These are phyloP conservation scores for Lutraria rhynchaena DNA, from an alignment of 1,140 invertebrate species.

Conservation along the genomic window DNA sequence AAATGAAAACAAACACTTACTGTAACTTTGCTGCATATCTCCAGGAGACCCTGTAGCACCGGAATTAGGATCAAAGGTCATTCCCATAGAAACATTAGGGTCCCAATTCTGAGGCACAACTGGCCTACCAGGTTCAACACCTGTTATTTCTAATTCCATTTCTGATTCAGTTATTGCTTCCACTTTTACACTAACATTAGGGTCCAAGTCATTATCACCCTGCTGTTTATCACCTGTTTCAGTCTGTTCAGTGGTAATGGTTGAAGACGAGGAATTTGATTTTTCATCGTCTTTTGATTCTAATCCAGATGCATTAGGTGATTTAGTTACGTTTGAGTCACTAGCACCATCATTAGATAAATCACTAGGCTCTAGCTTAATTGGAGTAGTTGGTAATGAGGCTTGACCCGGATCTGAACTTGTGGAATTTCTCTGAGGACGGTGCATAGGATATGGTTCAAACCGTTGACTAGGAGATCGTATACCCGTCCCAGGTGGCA, in stretches of 20 bases:
- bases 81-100: slow-evolving; percentile 30
- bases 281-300: slow-evolving; percentile 44
- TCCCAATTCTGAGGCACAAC: slow-evolving; percentile 33
- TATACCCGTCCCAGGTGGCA: slow-evolving; percentile 7
- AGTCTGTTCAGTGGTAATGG: slow-evolving; percentile 30
- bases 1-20: slow-evolving; percentile 24
- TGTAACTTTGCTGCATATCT: slow-evolving; percentile 40
- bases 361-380: slow-evolving; percentile 16
- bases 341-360: slow-evolving; percentile 8
- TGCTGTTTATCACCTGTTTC: slow-evolving; percentile 5
- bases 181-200: slow-evolving; percentile 52
- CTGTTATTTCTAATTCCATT: slow-evolving; percentile 55
- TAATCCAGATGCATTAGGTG: slow-evolving; percentile 1
- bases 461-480: slow-evolving; percentile 3
- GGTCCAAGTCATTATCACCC: slow-evolving; percentile 20
- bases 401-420: neutral
- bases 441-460: slow-evolving; percentile 33
- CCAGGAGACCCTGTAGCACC: slow-evolving; percentile 40
- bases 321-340: slow-evolving; percentile 27
- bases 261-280: slow-evolving; percentile 40
- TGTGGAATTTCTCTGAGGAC: slow-evolving; percentile 41
- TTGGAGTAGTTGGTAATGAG: slow-evolving; percentile 11
- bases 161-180: slow-evolving; percentile 50
- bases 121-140: slow-evolving; percentile 48
- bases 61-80: slow-evolving; percentile 42